Conservation (phyloP, 2,113 vertebrate genomes). For the Leucosticte australis region DNA sequence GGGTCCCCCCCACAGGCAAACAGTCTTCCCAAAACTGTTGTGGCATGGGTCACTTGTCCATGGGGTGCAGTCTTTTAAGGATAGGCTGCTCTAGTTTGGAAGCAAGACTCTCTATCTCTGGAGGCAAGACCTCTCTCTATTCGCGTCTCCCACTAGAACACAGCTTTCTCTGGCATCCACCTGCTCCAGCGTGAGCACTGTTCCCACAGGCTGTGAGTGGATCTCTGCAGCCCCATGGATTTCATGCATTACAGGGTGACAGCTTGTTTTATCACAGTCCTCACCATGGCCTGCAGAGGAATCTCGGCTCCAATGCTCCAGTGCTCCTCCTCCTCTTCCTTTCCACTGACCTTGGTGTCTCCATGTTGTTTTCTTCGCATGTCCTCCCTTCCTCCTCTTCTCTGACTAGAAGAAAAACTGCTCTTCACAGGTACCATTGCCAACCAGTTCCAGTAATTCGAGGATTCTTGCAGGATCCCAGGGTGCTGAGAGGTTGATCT, state of each 20-base stretch:
- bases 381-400: not conserved
- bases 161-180: not conserved
- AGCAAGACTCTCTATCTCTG: not conserved
- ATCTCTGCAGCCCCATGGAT: not conserved
- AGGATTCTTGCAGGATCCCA: not conserved
- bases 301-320: fast-evolving
- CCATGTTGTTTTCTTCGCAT: not conserved
- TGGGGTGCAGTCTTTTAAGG: not conserved
- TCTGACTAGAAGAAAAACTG: not conserved
- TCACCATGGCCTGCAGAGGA: not conserved
- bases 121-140: too few species aligned
- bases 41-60: too few species aligned
- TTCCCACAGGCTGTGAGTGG: not conserved
- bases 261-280: not conserved
- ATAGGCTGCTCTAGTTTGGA: not conserved
- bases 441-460: not conserved
- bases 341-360: too few species aligned
- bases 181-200: not conserved
- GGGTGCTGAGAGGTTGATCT: not conserved
- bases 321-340: not conserved
- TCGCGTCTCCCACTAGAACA: not conserved
- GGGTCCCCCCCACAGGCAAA: not conserved
- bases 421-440: not conserved
- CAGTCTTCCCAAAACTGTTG: too few species aligned
- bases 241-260: not conserved